Base-by-base conservation (phyloP, 2,888 invertebrate species). In the Drosophila anomalata region DNA sequence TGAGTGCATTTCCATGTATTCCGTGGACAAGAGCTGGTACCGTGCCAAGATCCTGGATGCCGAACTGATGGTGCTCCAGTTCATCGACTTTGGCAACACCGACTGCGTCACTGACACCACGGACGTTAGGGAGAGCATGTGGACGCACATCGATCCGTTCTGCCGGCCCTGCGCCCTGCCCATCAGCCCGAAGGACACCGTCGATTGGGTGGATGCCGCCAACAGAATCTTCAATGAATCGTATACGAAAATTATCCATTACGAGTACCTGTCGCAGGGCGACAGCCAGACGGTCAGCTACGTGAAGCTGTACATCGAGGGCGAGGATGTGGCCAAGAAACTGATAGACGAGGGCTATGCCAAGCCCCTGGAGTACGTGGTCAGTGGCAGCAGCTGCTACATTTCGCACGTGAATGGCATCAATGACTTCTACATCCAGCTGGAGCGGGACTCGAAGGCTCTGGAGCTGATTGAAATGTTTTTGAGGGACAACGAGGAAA, bases 21-120 rank as follows among this genome's bases (percentile, higher is more conserved):
- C 95, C 0, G 95, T 94, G 1, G 97, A 98, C 89, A 95, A 95
- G 42, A 94, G 79, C 48, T 99, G 99, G 98, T 99, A 99, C 91
- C 94, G 99, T 63, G 98, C 98, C 0, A 95, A 95, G 88, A 95
- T 99, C 8, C 94, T 98, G 42, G 97, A 97, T 89, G 94, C 94
- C 6, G 96, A 96, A 73, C 94, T 96, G 41, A 96, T 95, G 9
- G 96, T 95, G 0, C 94, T 96, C 1, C 93, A 95, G 33, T 96
- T 96, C 79, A 94, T 96, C 12, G 96, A 96, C 89, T 96, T 94
- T 80, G 96, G 96, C 9, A 96, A 96, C 84, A 96, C 96, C 0
- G 96, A 96, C 78, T 94, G 95, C 0, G 92, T 96, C 0, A 93
- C 94, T 48, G 95, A 95, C 72, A 92, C 93, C 22, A 93, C 93